Conservation (phyloP, 2,797 vertebrate genomes). For the Rhinella marina region DNA sequence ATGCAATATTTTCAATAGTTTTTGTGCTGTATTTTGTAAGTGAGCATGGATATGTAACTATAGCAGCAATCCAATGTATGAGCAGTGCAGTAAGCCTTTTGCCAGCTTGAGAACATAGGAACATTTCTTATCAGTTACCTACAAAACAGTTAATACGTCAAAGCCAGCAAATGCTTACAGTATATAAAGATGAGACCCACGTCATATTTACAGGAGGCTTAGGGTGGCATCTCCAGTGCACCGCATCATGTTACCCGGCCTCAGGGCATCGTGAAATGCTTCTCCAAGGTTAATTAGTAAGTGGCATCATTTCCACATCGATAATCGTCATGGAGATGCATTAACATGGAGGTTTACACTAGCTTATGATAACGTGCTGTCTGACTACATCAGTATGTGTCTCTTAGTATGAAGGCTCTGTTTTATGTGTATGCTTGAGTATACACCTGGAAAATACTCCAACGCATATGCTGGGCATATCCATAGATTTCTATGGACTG, state of each 20-base stretch:
- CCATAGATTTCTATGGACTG: neutral
- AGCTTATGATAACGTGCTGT: neutral
- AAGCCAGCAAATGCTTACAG: neutral
- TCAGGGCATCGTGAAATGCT: neutral
- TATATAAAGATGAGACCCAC: neutral
- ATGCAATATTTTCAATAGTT: neutral
- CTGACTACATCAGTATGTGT: neutral
- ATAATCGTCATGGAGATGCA: constrained; percentile 21
- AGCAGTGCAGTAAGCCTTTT: neutral
- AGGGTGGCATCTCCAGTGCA: neutral
- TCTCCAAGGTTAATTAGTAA: constrained; percentile 10
- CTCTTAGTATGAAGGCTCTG: neutral
- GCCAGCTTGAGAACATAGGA: neutral
- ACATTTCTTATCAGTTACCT: neutral
- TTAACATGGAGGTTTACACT: neutral
- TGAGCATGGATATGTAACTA: neutral
- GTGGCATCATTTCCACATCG: neutral
- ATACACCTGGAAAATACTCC: neutral
- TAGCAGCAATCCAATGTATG: neutral
- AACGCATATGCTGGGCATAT: neutral
- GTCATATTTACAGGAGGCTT: neutral
- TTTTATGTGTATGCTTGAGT: neutral
- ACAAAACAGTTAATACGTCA: neutral
- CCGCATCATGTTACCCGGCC: neutral
- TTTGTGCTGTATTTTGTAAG: neutral